Conservation (phyloP, 2,113 vertebrate genomes). For the Rhinichthys klamathensis region DNA sequence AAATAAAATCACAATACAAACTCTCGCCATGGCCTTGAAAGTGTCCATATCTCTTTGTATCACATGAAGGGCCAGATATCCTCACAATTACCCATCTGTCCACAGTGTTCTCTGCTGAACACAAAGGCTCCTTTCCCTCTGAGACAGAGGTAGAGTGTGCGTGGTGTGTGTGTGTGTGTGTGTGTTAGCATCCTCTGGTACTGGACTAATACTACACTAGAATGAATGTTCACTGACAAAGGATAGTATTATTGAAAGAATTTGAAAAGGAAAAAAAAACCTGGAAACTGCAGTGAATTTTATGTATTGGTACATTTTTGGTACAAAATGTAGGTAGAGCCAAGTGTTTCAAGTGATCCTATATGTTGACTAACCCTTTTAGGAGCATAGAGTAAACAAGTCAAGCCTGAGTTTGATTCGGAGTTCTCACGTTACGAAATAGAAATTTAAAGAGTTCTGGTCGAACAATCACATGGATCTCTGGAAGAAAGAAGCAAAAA, state of each 20-base stretch:
- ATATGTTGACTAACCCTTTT: neutral
- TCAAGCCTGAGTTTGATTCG: neutral
- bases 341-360: neutral
- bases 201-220: too few species aligned
- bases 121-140: neutral
- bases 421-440: neutral
- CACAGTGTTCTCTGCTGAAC: neutral
- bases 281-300: neutral
- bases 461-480: neutral
- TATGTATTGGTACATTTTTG: neutral
- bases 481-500: neutral
- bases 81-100: slow-evolving; percentile 12
- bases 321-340: neutral
- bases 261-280: neutral
- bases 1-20: slow-evolving; percentile 3
- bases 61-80: neutral
- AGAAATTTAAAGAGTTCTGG: neutral
- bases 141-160: neutral
- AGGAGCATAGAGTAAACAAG: neutral
- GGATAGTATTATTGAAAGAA: neutral
- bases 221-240: neutral
- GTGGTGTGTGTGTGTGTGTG: neutral
- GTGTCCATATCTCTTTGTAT: slow-evolving; percentile 3
- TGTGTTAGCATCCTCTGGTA: neutral
- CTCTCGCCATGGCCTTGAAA: neutral